These are phyloP conservation scores for Pogonocherus hispidulus DNA, from an alignment of 2,888 invertebrate genomes.

Conservation along the genomic window DNA sequence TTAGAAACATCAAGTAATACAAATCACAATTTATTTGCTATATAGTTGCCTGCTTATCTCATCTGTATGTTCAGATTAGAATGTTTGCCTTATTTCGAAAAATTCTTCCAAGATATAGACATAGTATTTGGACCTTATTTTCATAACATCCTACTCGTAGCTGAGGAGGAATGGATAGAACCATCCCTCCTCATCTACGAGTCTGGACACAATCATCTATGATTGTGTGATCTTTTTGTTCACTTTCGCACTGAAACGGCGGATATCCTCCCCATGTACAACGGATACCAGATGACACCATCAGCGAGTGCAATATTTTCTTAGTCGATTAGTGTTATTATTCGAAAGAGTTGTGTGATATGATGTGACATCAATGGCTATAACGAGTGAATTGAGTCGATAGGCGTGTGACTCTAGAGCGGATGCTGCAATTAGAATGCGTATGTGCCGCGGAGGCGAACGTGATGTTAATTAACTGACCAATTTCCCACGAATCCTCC, in stretches of 20 bases:
- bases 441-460: conserved; percentile 51
- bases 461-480: conserved; percentile 39
- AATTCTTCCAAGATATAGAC: too few species aligned
- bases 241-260: conserved; percentile 30
- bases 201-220: too few species aligned
- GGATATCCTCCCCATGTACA: conserved; percentile 38
- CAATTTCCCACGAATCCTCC: conserved; percentile 26
- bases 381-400: conserved; percentile 47
- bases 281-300: conserved; percentile 39
- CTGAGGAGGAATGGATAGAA: too few species aligned
- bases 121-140: too few species aligned
- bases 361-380: conserved; percentile 30
- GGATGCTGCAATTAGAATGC: conserved; percentile 64
- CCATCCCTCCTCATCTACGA: too few species aligned
- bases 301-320: conserved; percentile 41
- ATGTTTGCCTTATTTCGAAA: too few species aligned
- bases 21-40: too few species aligned
- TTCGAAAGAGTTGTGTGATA: conserved; percentile 37
- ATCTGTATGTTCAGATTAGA: too few species aligned
- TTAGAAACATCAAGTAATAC: too few species aligned
- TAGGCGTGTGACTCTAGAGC: conserved; percentile 58
- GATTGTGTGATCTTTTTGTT: conserved; percentile 10
- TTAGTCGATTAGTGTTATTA: conserved; percentile 42
- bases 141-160: too few species aligned
- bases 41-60: too few species aligned